Percentiles rank a stretch among this genome's conserved stretches.
These are phyloP conservation scores for Nymphalis io DNA, from an alignment of 1,140 invertebrate species.

Conservation along the genomic window DNA sequence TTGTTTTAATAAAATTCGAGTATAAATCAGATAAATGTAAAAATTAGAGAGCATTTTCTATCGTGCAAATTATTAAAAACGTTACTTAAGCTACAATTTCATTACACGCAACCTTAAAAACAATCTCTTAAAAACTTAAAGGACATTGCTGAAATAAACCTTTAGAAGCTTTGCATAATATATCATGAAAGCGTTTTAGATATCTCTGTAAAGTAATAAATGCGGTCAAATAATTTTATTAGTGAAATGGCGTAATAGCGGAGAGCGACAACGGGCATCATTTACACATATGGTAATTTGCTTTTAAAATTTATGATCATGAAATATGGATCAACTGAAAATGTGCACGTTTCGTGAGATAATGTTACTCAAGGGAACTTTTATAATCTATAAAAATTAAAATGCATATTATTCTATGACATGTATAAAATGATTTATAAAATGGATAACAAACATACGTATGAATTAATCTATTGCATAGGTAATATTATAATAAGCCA, in stretches of 20 bases:
- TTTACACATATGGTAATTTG: slow-evolving; percentile 26
- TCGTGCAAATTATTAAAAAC: too few relatives aligned
- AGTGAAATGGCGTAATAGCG: slow-evolving; percentile 39
- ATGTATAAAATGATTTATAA: too few relatives aligned
- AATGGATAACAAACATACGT: too few relatives aligned
- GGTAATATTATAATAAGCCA: too few relatives aligned
- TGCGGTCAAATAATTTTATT: slow-evolving; percentile 58
- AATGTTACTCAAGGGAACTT: slow-evolving; percentile 7
- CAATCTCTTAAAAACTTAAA: background rate
- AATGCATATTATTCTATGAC: background rate
- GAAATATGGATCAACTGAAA: slow-evolving; percentile 18
- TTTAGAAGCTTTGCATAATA: slow-evolving; percentile 27
- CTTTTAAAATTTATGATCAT: slow-evolving; percentile 17
- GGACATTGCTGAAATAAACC: slow-evolving; percentile 19
- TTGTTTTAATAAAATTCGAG: too few relatives aligned
- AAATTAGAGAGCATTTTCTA: too few relatives aligned
- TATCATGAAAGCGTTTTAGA: slow-evolving; percentile 20
- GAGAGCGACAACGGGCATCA: background rate
- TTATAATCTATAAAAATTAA: slow-evolving; percentile 1
- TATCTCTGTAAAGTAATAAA: slow-evolving; percentile 47
- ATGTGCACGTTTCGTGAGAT: background rate
- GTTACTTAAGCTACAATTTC: too few relatives aligned
- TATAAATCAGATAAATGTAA: too few relatives aligned
- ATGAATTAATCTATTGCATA: too few relatives aligned
- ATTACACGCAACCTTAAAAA: too few relatives aligned